These are phyloP conservation scores for Ditylenchus dipsaci DNA, from an alignment of 1,140 invertebrate genomes.

Conservation along the genomic window DNA sequence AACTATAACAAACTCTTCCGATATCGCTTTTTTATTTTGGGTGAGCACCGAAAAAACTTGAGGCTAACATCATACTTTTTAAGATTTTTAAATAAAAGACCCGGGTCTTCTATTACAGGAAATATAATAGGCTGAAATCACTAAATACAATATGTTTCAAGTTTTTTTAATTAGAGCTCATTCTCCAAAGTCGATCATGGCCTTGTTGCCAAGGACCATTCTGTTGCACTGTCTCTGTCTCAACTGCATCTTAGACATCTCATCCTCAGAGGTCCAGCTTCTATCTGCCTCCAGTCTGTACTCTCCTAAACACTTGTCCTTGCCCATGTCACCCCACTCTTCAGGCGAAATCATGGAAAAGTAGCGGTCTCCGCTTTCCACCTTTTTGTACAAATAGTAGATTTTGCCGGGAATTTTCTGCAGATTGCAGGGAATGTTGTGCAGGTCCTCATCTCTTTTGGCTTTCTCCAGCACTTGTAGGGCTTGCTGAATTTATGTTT, in stretches of 20 bases:
- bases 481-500: constrained; percentile 62
- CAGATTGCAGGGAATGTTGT: constrained; percentile 71
- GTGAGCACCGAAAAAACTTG: no score
- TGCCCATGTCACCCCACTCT: constrained; percentile 67
- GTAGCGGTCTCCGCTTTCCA: constrained; percentile 64
- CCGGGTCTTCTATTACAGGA: no score
- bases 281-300: constrained; percentile 69
- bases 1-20: no score
- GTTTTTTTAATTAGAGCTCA: no score
- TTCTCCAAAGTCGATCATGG: no score
- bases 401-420: constrained; percentile 69
- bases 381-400: constrained; percentile 70
- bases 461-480: constrained; percentile 66
- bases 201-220: no score
- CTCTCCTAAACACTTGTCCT: constrained; percentile 63
- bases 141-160: no score
- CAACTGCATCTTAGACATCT: constrained; percentile 13
- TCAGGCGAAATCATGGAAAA: constrained; percentile 72
- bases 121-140: no score
- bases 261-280: constrained; percentile 67
- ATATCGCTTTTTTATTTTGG: no score
- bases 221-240: not conserved
- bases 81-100: no score
- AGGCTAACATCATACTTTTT: no score
- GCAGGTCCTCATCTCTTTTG: constrained; percentile 63